Evolutionary conservation across 2,888 invertebrate genomes (phyloP), one percentile per base, ranked within the genome.

Genomic region (Timandra comae): DNA sequence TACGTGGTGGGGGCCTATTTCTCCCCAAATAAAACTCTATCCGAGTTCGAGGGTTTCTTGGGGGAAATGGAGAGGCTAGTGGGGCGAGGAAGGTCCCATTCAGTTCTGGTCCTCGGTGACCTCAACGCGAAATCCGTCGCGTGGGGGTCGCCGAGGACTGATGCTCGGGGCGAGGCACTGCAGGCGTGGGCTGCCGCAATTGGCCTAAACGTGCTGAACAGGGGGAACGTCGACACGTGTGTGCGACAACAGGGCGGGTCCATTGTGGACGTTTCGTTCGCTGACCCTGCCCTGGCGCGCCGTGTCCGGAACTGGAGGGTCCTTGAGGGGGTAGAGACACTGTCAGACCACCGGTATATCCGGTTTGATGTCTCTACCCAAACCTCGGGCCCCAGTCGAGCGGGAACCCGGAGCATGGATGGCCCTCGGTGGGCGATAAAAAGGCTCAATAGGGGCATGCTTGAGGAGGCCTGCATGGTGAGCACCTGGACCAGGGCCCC

Each of bases 51-150:
- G 2, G 9, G 9, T 5, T 23, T 23, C 9, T 2, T 23, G 9
- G 9, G 5, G 1, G 23, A 23, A 1, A 9, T 23, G 8, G 9
- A n/a, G 8, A 9, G 2, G n/a, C 23, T 23, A 3, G 9, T 9
- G 5, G 9, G 9, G 3, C 23, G 4, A 5, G 9, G 9, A 9
- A 4, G 41, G 0, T 26, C 39, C 1, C 8, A 27, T 3, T 46
- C 39, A 1, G 7, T 23, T 3, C 2, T 30, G 3, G 12, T 23
- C 9, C 9, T 9, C n/a, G 23, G 23, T 0, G 47, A 47, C 21
- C 26, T 46, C 10, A 50, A 50, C 9, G 44, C 49, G 1, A 47
- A 47, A 19, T 44, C 41, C n/a, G 3, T 7, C 10, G 38, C 38
- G 1, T 50, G 52, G 52, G 46, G 46, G 1, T 41, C 30, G 5